Conservation (phyloP, 1,140 invertebrate species). For the Drosophila tsacasi region DNA sequence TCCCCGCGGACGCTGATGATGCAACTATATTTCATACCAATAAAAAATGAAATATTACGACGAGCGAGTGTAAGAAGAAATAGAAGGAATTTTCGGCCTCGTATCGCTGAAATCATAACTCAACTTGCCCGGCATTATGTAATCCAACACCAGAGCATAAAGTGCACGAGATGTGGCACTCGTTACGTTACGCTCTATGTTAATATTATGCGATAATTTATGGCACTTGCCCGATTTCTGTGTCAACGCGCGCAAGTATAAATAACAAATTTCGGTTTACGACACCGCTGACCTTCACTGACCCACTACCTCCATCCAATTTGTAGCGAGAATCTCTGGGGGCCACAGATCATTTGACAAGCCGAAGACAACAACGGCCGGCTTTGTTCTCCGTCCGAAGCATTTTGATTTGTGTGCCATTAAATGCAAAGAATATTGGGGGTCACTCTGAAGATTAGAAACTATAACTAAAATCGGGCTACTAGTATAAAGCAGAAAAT, state of each 20-base stretch:
- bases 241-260: slow-evolving; percentile 64
- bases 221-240: slow-evolving; percentile 66
- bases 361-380: slow-evolving; percentile 28
- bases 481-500: neutral
- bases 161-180: slow-evolving; percentile 66
- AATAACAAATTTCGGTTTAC: slow-evolving; percentile 76
- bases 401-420: slow-evolving; percentile 59
- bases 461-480: slow-evolving; percentile 2
- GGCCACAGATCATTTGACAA: slow-evolving; percentile 52
- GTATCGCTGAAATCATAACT: slow-evolving; percentile 71
- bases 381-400: slow-evolving; percentile 27
- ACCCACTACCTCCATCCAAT: slow-evolving; percentile 35
- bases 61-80: neutral
- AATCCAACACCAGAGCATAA: slow-evolving; percentile 76
- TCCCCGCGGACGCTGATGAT: slow-evolving; percentile 49
- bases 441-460: slow-evolving; percentile 30
- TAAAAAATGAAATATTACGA: slow-evolving; percentile 74
- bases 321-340: slow-evolving; percentile 34
- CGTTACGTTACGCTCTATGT: slow-evolving; percentile 54
- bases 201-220: slow-evolving; percentile 69
- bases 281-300: slow-evolving; percentile 70
- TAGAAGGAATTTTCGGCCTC: slow-evolving; percentile 39
- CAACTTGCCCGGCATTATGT: slow-evolving; percentile 61
- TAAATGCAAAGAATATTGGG: slow-evolving; percentile 28
- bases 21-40: slow-evolving; percentile 72